phyloP scores from a whole-genome alignment of 2,113 vertebrate genomes.

The Cettia cetti region DNA sequence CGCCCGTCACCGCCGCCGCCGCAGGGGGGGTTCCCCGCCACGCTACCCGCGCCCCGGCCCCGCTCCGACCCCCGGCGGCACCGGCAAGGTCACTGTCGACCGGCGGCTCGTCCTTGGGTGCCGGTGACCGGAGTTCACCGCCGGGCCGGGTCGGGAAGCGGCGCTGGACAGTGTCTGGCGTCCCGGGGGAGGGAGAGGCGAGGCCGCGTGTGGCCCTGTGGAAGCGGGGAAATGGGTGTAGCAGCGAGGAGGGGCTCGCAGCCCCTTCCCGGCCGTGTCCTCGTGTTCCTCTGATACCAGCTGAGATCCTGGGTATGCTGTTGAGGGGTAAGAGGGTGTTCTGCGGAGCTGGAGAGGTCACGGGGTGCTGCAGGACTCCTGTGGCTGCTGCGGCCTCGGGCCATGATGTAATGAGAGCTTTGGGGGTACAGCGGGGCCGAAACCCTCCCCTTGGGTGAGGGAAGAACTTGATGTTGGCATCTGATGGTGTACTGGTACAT shows the following conservation, averaged over 20 bases:
- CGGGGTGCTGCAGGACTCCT: not conserved
- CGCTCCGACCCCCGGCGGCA: not conserved
- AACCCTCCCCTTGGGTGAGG: not conserved
- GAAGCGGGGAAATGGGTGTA: not conserved
- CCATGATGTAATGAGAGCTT: conserved; percentile 32
- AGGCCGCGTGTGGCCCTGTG: not conserved
- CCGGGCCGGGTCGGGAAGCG: not conserved
- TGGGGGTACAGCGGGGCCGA: conserved; percentile 15
- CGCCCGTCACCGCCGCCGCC: not conserved
- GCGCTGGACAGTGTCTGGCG: not conserved
- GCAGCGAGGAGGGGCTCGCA: not conserved
- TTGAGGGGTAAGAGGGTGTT: not conserved
- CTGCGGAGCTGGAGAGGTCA: not conserved
- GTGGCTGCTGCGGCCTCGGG: conserved; percentile 14
- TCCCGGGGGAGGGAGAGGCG: not conserved
- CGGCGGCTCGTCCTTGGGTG: conserved; percentile 38
- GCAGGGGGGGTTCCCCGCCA: not conserved
- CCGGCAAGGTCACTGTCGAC: conserved; percentile 65
- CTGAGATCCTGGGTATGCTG: not conserved
- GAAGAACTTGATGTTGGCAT: not conserved
- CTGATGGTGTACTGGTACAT: not conserved
- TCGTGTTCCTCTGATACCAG: not conserved
- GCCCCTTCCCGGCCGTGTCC: not conserved
- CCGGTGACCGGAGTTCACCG: conserved; percentile 8
- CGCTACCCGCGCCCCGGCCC: not conserved